Conservation (phyloP, 1,140 invertebrate genomes). For the Neodiprion pinetum region DNA sequence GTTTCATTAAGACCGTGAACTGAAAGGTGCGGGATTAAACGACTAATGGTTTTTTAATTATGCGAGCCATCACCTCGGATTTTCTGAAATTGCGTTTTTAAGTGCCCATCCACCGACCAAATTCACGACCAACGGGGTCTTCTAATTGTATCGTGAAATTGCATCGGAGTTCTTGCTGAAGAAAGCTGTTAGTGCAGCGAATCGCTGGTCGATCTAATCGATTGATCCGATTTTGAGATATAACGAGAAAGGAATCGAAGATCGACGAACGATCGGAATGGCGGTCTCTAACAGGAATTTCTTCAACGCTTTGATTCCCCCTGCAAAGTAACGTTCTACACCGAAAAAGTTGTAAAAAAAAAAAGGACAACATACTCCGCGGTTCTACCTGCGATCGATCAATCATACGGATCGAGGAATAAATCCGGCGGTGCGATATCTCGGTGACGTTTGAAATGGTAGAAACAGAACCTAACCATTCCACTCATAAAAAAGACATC, state of each 20-base stretch:
- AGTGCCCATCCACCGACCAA: too few species aligned
- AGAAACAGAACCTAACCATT: not conserved
- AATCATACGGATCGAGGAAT: not conserved
- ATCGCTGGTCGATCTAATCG: too few species aligned
- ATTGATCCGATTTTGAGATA: too few species aligned
- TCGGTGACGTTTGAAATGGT: not conserved
- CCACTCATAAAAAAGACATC: not conserved
- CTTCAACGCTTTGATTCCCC: not conserved
- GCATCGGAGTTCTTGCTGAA: too few species aligned
- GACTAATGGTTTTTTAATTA: conserved; percentile 8
- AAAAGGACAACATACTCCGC: not conserved
- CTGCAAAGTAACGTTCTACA: too few species aligned
- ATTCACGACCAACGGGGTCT: too few species aligned
- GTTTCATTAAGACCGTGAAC: conserved; percentile 2
- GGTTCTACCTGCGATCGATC: not conserved
- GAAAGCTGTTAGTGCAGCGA: too few species aligned
- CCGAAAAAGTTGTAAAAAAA: not conserved
- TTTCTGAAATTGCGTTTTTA: not conserved
- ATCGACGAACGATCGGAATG: too few species aligned
- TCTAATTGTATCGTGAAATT: too few species aligned
- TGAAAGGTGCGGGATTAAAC: not conserved
- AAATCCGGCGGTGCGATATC: not conserved
- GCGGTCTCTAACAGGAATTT: not conserved
- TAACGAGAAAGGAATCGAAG: too few species aligned
- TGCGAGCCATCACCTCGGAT: not conserved